These are phyloP conservation scores for Notothenia rossii DNA, from an alignment of 2,113 vertebrate species.

Conservation along the genomic window DNA sequence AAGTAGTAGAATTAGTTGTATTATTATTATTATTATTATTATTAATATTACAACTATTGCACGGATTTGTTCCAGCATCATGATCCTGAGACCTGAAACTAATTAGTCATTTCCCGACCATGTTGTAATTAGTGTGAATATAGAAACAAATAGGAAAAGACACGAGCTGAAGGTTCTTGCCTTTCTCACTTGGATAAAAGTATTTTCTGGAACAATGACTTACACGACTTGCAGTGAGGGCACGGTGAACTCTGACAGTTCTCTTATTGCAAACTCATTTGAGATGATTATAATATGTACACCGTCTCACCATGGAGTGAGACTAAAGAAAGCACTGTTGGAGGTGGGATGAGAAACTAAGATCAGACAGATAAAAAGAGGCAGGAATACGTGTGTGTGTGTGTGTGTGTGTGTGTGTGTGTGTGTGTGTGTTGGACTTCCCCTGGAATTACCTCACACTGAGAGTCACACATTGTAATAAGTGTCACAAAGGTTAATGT, in stretches of 20 bases:
- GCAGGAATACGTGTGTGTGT: background rate
- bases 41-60: background rate
- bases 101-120: conserved; percentile 49
- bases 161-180: conserved; percentile 18
- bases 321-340: background rate
- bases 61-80: background rate
- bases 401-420: background rate
- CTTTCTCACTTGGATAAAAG: conserved; percentile 16
- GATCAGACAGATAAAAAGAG: conserved; percentile 9
- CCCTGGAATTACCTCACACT: conserved; percentile 40
- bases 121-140: conserved; percentile 21
- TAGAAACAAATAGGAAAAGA: background rate
- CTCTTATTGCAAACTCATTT: conserved; percentile 18
- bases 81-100: conserved; percentile 14
- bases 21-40: background rate
- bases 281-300: background rate
- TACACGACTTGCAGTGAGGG: background rate
- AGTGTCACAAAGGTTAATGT: conserved; percentile 76
- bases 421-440: background rate
- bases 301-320: background rate
- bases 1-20: background rate
- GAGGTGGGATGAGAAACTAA: conserved; percentile 1
- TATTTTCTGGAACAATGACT: conserved; percentile 33
- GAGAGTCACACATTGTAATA: conserved; percentile 52
- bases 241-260: conserved; percentile 29